Evolutionary conservation across 2,113 vertebrate species (phyloP), one percentile per base, ranked within the genome.

Genomic region (Stercorarius parasiticus): DNA sequence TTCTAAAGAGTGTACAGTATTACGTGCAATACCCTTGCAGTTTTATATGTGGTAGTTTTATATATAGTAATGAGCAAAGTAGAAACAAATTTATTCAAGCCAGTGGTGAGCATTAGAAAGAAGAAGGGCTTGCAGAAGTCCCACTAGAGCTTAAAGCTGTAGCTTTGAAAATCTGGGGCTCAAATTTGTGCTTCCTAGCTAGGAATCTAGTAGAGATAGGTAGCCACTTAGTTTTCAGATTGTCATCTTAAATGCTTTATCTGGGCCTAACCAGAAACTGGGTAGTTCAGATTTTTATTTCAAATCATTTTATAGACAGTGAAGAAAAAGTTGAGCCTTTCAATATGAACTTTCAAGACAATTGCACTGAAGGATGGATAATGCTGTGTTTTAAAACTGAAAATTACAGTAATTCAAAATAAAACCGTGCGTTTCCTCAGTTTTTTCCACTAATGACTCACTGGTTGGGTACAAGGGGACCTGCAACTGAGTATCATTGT

Each of bases 11-110:
- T 11, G 23, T 36, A 8, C 18, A 4, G 20, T 27, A 19, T 29
- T 86, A 13, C 0, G 0, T 67, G 38, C 40, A 66, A 5, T 18
- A 53, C 52, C 47, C 64, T 74, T 42, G 34, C 5, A 15, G 10
- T 47, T 81, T n/a, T 36, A 13, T 50, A 36, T 53, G 45, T 67
- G 36, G 16, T 15, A 52, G 53, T 50, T 70, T 59, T 27, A 9
- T 69, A 3, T 29, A 4, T 8, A 42, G 43, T 26, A 53, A 34
- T 26, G 23, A 88, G 43, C 15, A 13, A 77, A 61, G 49, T 18
- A 82, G 65, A 15, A 58, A 34, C 23, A 70, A 40, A 70, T 47
- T 73, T 78, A 43, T 16, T 66, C 12, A 30, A 42, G 49, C 13
- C 6, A 27, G 6, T 4, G 4, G 26, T 67, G 22, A 76, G 10